Base-by-base conservation (phyloP, 1,140 invertebrate genomes). In the Conus ventricosus region DNA sequence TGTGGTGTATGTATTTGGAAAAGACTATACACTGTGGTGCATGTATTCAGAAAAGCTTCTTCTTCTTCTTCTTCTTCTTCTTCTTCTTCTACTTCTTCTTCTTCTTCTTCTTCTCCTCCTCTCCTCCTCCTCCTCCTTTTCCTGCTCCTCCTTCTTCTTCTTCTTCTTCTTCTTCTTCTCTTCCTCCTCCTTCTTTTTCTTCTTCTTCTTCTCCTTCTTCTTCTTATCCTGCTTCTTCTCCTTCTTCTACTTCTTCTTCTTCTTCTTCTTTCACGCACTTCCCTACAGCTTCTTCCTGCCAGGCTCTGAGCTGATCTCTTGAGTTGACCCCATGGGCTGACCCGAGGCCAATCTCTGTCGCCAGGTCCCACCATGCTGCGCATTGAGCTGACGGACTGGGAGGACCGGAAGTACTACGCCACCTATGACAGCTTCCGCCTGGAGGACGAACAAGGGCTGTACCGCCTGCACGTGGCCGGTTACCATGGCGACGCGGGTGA, bases 361-460 rank as follows among this genome's bases (percentile, higher is more conserved):
- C 25, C 88, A 95, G 94, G 91, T 83, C 91, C 91, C 89, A 93
- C 91, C 85, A 96, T 96, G 89, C 92, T 97, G 75, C 93, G 96
- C 71, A 96, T 97, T 23, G 96, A 97, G 27, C 93, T 97, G 92
- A 96, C 97, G 93, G 96, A 97, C 80, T 96, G 96, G 88, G 92
- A 96, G 6, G 96, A 95, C 25, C 93, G 93, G 23, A 93, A 93
- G 54, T 96, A 95, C 17, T 96, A 95, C 83, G 97, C 1, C 1
- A 94, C 95, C 20, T 98, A 97, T 92, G 96, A 96, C 25, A 95
- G 96, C n/a, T 97, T 98, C 92, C 96, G 96, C 23, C 95, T 97
- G 51, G 96, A 96, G 51, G 95, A 96, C 20, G 97, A 97, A 92
- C 92, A 94, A 17, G 96, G 97, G 86, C 96, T 96, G 0, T 98